Base-by-base conservation (phyloP, 2,113 vertebrate genomes). In the Podarcis cretensis region DNA sequence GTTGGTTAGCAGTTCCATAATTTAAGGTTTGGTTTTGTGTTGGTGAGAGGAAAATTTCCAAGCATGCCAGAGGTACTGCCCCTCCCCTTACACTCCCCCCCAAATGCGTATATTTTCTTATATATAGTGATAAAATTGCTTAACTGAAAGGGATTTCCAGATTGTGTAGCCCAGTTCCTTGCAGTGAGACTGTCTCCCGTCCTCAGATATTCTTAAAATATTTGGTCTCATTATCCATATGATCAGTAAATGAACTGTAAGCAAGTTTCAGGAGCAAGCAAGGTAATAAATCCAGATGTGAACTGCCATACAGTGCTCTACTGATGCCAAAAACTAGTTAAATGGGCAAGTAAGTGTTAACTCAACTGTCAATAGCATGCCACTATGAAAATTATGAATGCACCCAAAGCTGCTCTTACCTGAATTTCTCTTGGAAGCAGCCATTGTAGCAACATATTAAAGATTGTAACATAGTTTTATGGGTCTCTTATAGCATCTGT, bases 401-500 rank as follows among this genome's bases (percentile, higher is more conserved):
- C 35, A 7, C 35, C 74, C 0, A 35, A 78, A 1, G 90, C 66
- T 86, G 18, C 27, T 78, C 5, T 59, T n/a, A 79, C 12, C 83
- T 71, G 54, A 88, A 48, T 4, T 83, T 86, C 25, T 85, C 27
- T 20, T 66, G 32, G 71, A 65, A 86, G 54, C 81, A 88, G 14
- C 68, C 23, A 32, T 85, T 93, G 77, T 57, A 91, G 86, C 48
- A 74, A 91, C 92, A 81, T 84, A 86, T 87, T 88, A 87, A 88
- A 71, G 5, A 32, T 66, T 83, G 32, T 84, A 71, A 81, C 66
- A 73, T 91, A 35, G 3, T 73, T 48, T 6, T 43, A 81, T 90
- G 35, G 2, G 6, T 88, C 57, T 91, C 43, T 16, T 90, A 83
- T 89, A 66, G 89, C 90, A 93, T 54, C 63, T 86, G 63, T 68